These are phyloP conservation scores for Pseudobourletiella spinata DNA, from an alignment of 1,140 invertebrate genomes.

Conservation along the genomic window DNA sequence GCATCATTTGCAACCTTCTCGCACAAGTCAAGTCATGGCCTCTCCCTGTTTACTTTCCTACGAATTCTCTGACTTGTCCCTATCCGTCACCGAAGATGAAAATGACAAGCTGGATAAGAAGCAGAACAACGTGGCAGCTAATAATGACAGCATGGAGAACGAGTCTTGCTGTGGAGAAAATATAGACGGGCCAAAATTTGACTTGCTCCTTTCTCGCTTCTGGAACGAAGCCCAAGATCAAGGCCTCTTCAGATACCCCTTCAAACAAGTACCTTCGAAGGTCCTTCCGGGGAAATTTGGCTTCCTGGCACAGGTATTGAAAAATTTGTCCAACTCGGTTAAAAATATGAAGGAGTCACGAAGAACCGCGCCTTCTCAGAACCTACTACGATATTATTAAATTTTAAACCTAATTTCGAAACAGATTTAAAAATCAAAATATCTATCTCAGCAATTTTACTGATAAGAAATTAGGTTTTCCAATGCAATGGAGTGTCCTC, in stretches of 20 bases:
- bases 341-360: too few species aligned
- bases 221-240: constrained; percentile 30
- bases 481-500: not conserved
- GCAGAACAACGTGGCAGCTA: not conserved
- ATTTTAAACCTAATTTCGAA: not conserved
- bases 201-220: constrained; percentile 10
- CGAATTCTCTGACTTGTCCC: not conserved
- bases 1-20: too few species aligned
- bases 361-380: too few species aligned
- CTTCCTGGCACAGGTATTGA: constrained; percentile 43
- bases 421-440: not conserved
- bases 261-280: constrained; percentile 34
- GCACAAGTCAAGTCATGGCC: too few species aligned
- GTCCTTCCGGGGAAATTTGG: constrained; percentile 41
- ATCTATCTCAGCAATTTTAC: not conserved
- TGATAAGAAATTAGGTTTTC: not conserved
- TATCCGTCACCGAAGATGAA: not conserved
- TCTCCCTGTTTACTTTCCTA: too few species aligned
- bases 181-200: constrained; percentile 15
- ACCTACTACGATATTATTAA: not conserved
- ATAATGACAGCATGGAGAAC: not conserved
- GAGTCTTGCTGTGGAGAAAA: not conserved
- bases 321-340: not conserved
- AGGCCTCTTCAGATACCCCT: constrained; percentile 29
- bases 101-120: not conserved